phyloP scores from a whole-genome alignment of 2,888 invertebrate species.

The Cyrtodaria siliqua region DNA sequence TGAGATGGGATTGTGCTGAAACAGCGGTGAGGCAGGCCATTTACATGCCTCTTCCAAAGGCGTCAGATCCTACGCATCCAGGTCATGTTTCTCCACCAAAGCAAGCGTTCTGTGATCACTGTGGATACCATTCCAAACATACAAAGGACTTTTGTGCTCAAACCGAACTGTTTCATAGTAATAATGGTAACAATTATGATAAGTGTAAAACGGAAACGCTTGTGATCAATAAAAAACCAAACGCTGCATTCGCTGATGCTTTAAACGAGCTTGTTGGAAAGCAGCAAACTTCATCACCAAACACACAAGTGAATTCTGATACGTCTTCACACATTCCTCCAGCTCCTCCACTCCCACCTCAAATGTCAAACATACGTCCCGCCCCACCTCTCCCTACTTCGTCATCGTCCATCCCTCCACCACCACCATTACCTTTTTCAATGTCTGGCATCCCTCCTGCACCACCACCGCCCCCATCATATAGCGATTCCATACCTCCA shows the following conservation, averaged over 20 bases:
- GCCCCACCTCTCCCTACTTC: conserved; percentile 76
- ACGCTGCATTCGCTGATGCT: conserved; percentile 29
- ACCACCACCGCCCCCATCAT: conserved; percentile 85
- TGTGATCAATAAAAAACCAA: conserved; percentile 6
- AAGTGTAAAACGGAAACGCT: too few relatives aligned
- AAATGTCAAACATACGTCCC: too few relatives aligned
- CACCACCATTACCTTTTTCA: conserved; percentile 33
- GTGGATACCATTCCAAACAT: conserved; percentile 56
- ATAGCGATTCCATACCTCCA: conserved; percentile 64
- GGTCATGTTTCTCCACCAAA: neutral
- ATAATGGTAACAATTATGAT: too few relatives aligned
- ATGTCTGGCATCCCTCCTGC: conserved; percentile 68
- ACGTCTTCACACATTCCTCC: conserved; percentile 43
- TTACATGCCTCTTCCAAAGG: conserved; percentile 59
- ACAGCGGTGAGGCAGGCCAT: conserved; percentile 64
- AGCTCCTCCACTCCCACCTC: conserved; percentile 68
- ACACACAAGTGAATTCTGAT: too few relatives aligned
- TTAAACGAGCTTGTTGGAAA: conserved; percentile 38
- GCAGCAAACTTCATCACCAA: conserved; percentile 1
- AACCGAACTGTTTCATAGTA: conserved; percentile 29
- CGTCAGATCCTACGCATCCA: conserved; percentile 9
- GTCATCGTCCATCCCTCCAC: conserved; percentile 50
- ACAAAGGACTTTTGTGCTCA: conserved; percentile 46
- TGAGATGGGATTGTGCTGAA: conserved; percentile 69
- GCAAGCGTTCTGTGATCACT: conserved; percentile 57